Conservation (phyloP, 2,113 vertebrate species). For the Aspiorhynchus laticeps region DNA sequence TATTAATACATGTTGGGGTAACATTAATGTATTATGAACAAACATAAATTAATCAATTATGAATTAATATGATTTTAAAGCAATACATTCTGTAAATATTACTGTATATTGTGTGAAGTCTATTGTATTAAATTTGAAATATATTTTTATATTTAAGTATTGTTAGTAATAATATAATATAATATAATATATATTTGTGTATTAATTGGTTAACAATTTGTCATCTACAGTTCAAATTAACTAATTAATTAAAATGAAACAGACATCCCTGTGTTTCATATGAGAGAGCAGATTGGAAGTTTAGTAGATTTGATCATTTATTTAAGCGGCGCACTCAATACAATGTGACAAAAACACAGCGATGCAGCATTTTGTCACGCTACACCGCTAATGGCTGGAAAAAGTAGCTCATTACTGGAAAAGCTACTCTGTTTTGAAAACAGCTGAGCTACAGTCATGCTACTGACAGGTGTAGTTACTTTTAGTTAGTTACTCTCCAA, state of each 20-base stretch:
- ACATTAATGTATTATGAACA: background rate
- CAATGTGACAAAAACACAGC: constrained; percentile 1
- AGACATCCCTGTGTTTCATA: background rate
- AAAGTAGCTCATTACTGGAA: constrained; percentile 24
- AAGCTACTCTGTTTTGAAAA: constrained; percentile 11
- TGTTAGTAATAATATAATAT: background rate
- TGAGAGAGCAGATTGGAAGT: background rate
- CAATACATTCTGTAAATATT: too few species aligned
- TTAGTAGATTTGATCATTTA: background rate
- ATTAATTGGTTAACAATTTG: background rate
- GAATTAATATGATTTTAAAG: too few species aligned
- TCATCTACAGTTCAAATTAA: background rate
- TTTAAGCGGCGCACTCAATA: background rate
- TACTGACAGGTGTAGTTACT: constrained; percentile 6
- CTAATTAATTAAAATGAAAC: background rate
- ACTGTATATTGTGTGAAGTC: too few species aligned
- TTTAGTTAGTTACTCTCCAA: background rate
- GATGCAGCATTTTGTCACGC: background rate
- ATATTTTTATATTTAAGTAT: too few species aligned
- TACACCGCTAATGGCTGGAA: constrained; percentile 1
- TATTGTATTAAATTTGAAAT: too few species aligned
- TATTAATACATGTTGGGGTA: background rate
- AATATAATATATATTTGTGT: background rate
- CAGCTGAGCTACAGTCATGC: constrained; percentile 1
- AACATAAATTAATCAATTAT: too few species aligned